Conservation (phyloP, 2,797 vertebrate genomes). For the Lacerta viridis region DNA sequence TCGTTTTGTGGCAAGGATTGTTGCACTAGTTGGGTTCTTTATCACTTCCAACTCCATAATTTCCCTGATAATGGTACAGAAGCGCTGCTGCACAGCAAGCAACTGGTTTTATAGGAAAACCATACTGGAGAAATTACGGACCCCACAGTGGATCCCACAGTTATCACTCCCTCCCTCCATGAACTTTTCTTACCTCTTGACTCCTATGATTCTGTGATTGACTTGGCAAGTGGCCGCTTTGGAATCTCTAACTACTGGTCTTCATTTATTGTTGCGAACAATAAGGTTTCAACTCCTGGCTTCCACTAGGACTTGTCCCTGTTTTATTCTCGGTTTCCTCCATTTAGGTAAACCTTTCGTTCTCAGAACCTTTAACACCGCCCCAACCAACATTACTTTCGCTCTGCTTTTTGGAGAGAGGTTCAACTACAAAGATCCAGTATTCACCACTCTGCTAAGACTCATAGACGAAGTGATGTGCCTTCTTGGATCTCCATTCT, state of each 20-base stretch:
- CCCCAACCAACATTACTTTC: conserved; percentile 81
- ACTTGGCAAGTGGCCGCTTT: too few relatives aligned
- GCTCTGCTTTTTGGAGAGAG: conserved; percentile 76
- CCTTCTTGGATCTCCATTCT: conserved; percentile 77
- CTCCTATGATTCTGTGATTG: too few relatives aligned
- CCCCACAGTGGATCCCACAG: neutral
- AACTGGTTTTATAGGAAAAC: neutral
- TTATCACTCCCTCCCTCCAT: neutral
- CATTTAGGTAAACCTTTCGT: conserved; percentile 76
- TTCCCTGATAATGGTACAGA: neutral
- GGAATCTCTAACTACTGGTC: neutral
- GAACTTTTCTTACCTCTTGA: neutral
- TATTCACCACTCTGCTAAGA: conserved; percentile 75
- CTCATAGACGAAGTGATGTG: conserved; percentile 83
- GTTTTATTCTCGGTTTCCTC: neutral
- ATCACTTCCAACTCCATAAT: neutral
- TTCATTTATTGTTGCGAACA: neutral
- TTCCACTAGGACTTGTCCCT: too few relatives aligned
- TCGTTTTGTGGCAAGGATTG: neutral
- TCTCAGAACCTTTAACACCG: conserved; percentile 75
- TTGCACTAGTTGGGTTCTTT: neutral
- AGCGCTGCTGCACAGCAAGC: neutral
- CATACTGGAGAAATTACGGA: neutral
- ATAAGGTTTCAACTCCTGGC: too few relatives aligned
- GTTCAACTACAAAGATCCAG: conserved; percentile 77